A percentile compares a stretch with the other conserved stretches of the same genome.
Conservation (phyloP, 1,140 invertebrate genomes). For the Caerostris extrusa region DNA sequence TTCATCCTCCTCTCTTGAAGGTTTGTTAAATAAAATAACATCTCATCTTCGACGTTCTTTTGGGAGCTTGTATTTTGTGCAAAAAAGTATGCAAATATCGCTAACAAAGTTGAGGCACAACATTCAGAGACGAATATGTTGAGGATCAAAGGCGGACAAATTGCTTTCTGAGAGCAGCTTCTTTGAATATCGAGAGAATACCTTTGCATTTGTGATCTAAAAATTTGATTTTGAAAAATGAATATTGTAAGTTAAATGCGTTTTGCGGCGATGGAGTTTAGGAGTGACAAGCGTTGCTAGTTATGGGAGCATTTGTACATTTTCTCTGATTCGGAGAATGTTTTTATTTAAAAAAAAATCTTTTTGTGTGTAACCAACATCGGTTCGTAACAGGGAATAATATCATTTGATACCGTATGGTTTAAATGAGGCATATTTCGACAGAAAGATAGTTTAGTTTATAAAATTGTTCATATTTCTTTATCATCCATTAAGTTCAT, state of each 20-base stretch:
- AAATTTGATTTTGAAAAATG: conserved; percentile 21
- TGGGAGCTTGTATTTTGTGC: background rate
- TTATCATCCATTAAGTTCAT: no score
- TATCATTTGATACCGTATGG: no score
- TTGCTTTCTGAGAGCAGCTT: conserved; percentile 39
- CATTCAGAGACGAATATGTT: background rate
- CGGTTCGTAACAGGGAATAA: no score
- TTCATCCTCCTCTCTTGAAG: background rate
- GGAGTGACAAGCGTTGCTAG: background rate
- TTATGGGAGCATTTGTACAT: background rate
- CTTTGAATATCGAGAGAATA: conserved; percentile 9
- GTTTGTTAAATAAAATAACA: conserved; percentile 29
- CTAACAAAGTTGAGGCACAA: background rate
- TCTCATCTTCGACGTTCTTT: background rate
- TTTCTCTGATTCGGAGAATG: background rate
- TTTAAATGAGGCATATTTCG: no score
- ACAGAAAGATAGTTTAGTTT: no score
- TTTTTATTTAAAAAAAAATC: no score
- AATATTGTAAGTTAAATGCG: background rate
- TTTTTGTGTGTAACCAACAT: no score
- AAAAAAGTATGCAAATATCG: conserved; percentile 17
- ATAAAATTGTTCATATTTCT: no score
- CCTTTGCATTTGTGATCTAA: conserved; percentile 2
- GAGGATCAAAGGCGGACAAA: conserved; percentile 4
- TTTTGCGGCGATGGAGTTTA: background rate